phyloP scores from a whole-genome alignment of 2,888 invertebrate species.

The Hirtodrosophila trivittata region DNA sequence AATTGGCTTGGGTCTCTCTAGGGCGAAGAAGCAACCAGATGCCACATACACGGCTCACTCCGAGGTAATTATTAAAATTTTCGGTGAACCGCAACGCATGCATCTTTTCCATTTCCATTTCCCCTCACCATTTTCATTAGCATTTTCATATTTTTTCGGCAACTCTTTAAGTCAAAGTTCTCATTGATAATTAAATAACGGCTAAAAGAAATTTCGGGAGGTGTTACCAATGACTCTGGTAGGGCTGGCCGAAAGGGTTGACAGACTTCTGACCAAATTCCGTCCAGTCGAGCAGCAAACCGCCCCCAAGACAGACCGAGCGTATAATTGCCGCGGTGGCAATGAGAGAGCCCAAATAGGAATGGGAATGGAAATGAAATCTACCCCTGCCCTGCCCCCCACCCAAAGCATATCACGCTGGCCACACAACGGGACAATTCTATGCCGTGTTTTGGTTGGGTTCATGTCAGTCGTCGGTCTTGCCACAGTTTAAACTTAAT shows the following conservation, averaged over 20 bases:
- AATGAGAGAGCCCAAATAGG: constrained; percentile 30
- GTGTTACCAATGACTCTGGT: constrained; percentile 57
- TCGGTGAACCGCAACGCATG: constrained; percentile 54
- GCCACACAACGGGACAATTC: constrained; percentile 50
- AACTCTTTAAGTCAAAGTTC: constrained; percentile 4
- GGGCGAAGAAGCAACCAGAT: not conserved
- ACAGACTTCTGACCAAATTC: constrained; percentile 73
- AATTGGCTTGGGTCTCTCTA: constrained; percentile 15
- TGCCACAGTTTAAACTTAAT: constrained; percentile 61
- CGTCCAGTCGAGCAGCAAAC: constrained; percentile 15
- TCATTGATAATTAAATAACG: constrained; percentile 8
- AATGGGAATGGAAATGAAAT: constrained; percentile 25
- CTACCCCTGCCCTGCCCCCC: constrained; percentile 19
- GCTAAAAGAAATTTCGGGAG: constrained; percentile 50
- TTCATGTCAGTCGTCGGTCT: constrained; percentile 33
- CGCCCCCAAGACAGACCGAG: constrained; percentile 44
- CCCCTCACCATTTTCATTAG: not conserved
- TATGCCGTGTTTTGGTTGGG: constrained; percentile 51
- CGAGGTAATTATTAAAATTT: constrained; percentile 50
- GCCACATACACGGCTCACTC: no score
- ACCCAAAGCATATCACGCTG: not conserved
- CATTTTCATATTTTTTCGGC: constrained; percentile 4
- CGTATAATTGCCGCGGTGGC: constrained; percentile 75
- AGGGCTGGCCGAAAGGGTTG: constrained; percentile 60
- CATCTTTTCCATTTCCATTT: constrained; percentile 1